Conservation (phyloP, 1,140 invertebrate species). For the Drosophila lowei region DNA sequence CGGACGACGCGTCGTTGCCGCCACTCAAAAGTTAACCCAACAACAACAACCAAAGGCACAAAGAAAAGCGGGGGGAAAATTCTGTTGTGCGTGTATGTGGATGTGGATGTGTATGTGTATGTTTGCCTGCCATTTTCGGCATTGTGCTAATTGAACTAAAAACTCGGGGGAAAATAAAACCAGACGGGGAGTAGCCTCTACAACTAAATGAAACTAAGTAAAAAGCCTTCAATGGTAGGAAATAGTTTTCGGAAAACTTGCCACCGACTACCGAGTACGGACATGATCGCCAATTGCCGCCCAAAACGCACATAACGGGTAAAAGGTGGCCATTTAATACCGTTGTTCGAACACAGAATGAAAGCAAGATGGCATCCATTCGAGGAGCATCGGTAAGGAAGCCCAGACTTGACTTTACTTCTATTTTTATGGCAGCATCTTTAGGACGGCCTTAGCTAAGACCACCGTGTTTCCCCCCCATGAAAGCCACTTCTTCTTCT, state of each 20-base stretch:
- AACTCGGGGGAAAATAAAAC: slow-evolving; percentile 42
- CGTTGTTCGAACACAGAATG: slow-evolving; percentile 64
- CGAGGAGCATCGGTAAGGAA: neutral
- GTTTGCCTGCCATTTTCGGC: slow-evolving; percentile 35
- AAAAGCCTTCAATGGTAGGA: slow-evolving; percentile 61
- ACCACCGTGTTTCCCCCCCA: too few species aligned
- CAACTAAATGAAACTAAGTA: slow-evolving; percentile 67
- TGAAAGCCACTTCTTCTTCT: neutral
- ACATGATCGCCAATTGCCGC: slow-evolving; percentile 9
- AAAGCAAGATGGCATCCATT: slow-evolving; percentile 20
- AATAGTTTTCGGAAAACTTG: slow-evolving; percentile 24
- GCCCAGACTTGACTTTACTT: slow-evolving; percentile 35
- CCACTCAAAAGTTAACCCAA: slow-evolving; percentile 60
- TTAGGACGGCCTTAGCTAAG: slow-evolving; percentile 21
- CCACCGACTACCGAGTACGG: neutral
- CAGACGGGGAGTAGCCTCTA: slow-evolving; percentile 20
- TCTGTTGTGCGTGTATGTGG: slow-evolving; percentile 6
- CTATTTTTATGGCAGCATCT: slow-evolving; percentile 45
- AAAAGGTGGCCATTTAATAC: slow-evolving; percentile 70
- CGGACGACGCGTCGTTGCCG: slow-evolving; percentile 45
- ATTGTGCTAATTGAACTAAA: slow-evolving; percentile 77
- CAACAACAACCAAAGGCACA: slow-evolving; percentile 31
- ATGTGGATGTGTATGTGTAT: slow-evolving; percentile 8
- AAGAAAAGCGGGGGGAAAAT: slow-evolving; percentile 36
- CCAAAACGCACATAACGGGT: slow-evolving; percentile 35